Base-by-base conservation (phyloP, 1,140 invertebrate genomes). In the Drosophila insularis region DNA sequence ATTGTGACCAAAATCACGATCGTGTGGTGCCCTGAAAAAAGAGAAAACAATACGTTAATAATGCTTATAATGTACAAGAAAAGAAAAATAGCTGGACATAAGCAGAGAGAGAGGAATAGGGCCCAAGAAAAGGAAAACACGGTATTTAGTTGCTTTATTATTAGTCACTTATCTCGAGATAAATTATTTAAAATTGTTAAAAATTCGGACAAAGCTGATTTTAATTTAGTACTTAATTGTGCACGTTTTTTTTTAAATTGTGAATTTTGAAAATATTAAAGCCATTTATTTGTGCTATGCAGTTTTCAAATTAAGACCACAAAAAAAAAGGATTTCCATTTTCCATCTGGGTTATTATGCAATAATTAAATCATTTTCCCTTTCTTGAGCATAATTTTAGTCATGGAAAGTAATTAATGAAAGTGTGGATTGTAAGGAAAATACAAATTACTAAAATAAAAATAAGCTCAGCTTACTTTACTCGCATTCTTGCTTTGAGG, bases 21-120 rank as follows among this genome's bases (percentile, higher is more conserved):
- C 90, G 75, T 91, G 90, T 70, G 90, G 90, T 89, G 90, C 90
- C 90, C 90, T 91, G 39, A 1, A 80, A 78, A 13, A 43, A 1
- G 19, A 21, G 46, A 35, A n/a, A 40, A 1, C 11, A 14, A 14
- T 11, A 1, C 1, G 14, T 31, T 13, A 80, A 31, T 35, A 14
- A 35, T 10, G 50, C 61, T 21, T 19, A 19, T 56, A 2, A n/a
- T n/a, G 11, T 5, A 58, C 2, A 31, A 11, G 27, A 31, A 17
- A 14, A 6, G 21, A 2, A 50, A 21, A 6, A 6, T 8, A 32
- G 7, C 1, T 32, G 13, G 4, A 35, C 13, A 35, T 11, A 21
- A 21, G 17, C 43, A 11, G 19, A 11, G 43, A 21, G 4, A 19
- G 10, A 21, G 2, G 1, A 11, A 4, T 1, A 63, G 14, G 14